phyloP scores from a whole-genome alignment of 1,140 invertebrate genomes.

The Hyphantria cunea region DNA sequence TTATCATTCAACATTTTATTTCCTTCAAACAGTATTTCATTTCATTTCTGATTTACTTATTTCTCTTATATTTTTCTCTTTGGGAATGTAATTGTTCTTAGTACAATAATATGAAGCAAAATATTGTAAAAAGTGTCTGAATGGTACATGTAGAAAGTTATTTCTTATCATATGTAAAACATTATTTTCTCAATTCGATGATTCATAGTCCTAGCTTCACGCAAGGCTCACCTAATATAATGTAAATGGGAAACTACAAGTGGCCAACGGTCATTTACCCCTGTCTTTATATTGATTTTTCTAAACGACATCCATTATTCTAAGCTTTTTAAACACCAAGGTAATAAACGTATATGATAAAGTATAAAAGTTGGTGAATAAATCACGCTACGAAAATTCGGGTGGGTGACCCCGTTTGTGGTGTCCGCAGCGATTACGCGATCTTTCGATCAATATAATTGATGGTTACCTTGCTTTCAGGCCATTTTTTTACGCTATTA shows the following conservation, averaged over 20 bases:
- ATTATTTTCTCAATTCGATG: no score
- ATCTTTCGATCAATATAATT: conserved; percentile 85
- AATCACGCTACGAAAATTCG: neutral
- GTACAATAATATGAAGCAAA: no score
- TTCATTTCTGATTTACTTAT: no score
- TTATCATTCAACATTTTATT: no score
- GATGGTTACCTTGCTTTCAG: conserved; percentile 84
- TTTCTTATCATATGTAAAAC: no score
- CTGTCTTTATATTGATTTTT: conserved; percentile 59
- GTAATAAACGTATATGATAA: neutral
- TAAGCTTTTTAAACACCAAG: neutral
- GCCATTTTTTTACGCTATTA: neutral
- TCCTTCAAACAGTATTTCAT: no score
- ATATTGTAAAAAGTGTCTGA: no score
- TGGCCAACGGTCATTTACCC: conserved; percentile 51
- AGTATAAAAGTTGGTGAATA: conserved; percentile 2
- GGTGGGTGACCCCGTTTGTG: conserved; percentile 6
- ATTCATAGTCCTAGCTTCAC: no score
- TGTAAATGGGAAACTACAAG: conserved; percentile 24
- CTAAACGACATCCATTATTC: conserved; percentile 26
- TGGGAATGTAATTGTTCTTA: no score
- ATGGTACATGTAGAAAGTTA: no score
- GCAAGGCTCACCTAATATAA: no score
- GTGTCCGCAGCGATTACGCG: conserved; percentile 56
- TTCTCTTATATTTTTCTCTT: no score